A percentile compares a stretch with the other conserved stretches of the same genome.
phyloP scores from a whole-genome alignment of 2,113 vertebrate species.

The Gallinago media region DNA sequence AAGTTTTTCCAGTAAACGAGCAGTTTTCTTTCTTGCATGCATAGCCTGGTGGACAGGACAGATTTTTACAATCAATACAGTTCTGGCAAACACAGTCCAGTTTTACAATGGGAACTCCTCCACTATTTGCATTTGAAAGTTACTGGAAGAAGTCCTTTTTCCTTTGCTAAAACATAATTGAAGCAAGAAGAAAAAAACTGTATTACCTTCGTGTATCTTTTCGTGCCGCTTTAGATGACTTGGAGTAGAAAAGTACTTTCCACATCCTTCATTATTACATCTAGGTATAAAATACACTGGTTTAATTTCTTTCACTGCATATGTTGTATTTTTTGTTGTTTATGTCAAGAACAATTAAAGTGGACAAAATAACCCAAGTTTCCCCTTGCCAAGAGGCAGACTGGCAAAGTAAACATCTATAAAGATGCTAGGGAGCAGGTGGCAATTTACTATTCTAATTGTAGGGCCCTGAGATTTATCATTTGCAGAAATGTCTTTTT shows the following conservation, averaged over 20 bases:
- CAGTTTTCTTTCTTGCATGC: constrained; percentile 84
- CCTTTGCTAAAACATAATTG: background rate
- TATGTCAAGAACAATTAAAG: background rate
- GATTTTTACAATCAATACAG: background rate
- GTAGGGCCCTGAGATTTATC: background rate
- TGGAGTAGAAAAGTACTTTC: constrained; percentile 76
- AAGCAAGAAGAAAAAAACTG: background rate
- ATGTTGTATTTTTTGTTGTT: rapidly evolving
- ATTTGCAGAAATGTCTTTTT: background rate
- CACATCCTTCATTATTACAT: constrained; percentile 84
- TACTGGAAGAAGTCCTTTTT: background rate
- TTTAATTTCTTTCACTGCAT: background rate
- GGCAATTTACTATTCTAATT: background rate
- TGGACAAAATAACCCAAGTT: background rate
- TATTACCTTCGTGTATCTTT: constrained; percentile 86
- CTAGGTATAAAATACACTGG: constrained; percentile 65
- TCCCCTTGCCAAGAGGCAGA: background rate
- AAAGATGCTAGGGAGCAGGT: background rate
- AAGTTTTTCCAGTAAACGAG: constrained; percentile 85
- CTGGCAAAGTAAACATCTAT: background rate
- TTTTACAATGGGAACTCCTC: background rate
- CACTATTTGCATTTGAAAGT: background rate
- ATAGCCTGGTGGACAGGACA: constrained; percentile 80
- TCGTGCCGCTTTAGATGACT: constrained; percentile 82
- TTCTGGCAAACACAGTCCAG: background rate